These are phyloP conservation scores for Mechanitis mazaeus DNA, from an alignment of 2,888 invertebrate genomes.

Conservation along the genomic window DNA sequence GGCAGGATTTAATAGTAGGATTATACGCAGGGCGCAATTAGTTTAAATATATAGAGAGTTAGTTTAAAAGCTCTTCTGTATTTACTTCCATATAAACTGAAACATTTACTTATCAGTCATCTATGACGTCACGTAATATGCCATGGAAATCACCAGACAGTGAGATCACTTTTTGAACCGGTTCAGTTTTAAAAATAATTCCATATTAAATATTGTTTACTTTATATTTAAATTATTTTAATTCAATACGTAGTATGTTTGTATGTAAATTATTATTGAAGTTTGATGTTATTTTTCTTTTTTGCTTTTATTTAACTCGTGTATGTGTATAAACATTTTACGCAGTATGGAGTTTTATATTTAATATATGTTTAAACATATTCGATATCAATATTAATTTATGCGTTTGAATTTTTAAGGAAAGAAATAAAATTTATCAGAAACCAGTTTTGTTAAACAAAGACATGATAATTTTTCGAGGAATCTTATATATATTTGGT, in stretches of 20 bases:
- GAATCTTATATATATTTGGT: slow-evolving; percentile 20
- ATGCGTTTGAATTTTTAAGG: no score
- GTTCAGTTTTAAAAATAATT: slow-evolving; percentile 41
- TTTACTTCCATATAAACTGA: not conserved
- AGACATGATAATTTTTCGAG: slow-evolving; percentile 29
- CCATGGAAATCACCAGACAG: slow-evolving; percentile 47
- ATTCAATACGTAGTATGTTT: slow-evolving; percentile 8
- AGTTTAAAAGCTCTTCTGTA: not conserved
- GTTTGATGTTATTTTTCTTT: not conserved
- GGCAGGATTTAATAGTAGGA: no score
- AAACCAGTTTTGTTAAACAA: not conserved
- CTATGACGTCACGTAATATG: slow-evolving; percentile 26
- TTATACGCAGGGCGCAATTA: no score
- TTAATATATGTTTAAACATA: no score
- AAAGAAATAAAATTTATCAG: not conserved
- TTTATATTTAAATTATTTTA: no score
- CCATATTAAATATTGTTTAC: no score
- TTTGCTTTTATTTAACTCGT: not conserved
- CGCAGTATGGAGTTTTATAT: no score
- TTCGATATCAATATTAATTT: no score
- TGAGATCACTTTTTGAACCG: slow-evolving; percentile 63
- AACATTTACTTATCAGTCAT: slow-evolving; percentile 19
- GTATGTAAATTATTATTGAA: not conserved
- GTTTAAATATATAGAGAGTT: no score
- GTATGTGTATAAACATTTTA: not conserved